These are phyloP conservation scores for Stegophylla sp. DNA, from an alignment of 2,888 invertebrate species.

Conservation along the genomic window DNA sequence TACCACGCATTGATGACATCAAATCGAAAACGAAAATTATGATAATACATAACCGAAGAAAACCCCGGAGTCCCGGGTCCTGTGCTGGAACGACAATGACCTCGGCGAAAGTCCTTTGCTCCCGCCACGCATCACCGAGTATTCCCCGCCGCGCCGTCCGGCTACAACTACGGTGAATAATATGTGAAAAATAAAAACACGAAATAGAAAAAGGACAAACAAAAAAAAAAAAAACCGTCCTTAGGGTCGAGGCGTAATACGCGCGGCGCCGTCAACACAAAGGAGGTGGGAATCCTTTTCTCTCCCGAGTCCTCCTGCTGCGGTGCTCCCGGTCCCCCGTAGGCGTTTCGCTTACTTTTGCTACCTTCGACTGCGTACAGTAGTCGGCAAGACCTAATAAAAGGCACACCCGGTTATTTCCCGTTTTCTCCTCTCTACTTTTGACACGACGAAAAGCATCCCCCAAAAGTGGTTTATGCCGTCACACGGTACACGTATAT, in stretches of 20 bases:
- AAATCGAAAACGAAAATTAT: slow-evolving; percentile 37
- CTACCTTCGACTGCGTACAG: too few relatives aligned
- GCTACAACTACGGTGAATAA: slow-evolving; percentile 14
- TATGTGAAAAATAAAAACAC: slow-evolving; percentile 4
- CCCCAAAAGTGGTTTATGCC: slow-evolving; percentile 50
- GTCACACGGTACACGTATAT: neutral
- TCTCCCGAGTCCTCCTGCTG: too few relatives aligned
- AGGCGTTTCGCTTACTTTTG: slow-evolving; percentile 42
- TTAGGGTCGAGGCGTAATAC: slow-evolving; percentile 32
- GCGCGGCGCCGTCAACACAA: slow-evolving; percentile 32
- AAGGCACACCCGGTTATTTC: slow-evolving; percentile 45
- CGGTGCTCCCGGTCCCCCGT: too few relatives aligned
- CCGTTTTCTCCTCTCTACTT: slow-evolving; percentile 35
- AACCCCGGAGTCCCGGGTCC: neutral
- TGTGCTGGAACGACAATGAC: slow-evolving; percentile 17
- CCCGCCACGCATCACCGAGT: neutral
- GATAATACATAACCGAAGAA: neutral
- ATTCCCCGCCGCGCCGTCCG: slow-evolving; percentile 24
- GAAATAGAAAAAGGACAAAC: neutral
- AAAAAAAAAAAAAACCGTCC: too few relatives aligned
- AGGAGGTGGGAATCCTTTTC: slow-evolving; percentile 44
- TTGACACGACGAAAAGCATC: slow-evolving; percentile 43
- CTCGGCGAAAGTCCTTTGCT: slow-evolving; percentile 25
- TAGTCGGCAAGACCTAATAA: slow-evolving; percentile 49
- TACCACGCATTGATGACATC: neutral